Evolutionary conservation across 2,113 vertebrate species (phyloP).

Genomic region (Urocynchramus pylzowi): DNA sequence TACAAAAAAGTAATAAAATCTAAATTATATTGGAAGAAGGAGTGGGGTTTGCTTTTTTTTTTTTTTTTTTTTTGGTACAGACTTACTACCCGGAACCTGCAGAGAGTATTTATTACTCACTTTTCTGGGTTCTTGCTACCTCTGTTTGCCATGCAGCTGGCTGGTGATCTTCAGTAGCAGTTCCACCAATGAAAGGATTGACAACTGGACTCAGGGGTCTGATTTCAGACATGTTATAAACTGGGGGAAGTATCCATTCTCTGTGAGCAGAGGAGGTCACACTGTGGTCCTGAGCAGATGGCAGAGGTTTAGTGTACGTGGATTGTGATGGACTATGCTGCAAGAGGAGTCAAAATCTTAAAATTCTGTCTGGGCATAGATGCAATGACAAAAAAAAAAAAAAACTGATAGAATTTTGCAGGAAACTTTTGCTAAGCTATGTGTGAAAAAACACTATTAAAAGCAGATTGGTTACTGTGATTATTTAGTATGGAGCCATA

Average conservation of each 20-base stretch:
- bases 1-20: background rate
- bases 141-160: background rate
- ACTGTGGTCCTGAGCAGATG: background rate
- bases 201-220: background rate
- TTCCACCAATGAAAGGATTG: background rate
- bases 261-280: background rate
- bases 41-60: rapidly evolving
- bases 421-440: background rate
- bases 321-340: background rate
- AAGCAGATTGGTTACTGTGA: background rate
- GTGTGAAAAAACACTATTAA: background rate
- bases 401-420: background rate
- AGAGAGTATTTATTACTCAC: background rate
- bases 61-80: background rate
- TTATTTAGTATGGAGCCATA: background rate
- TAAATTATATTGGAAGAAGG: background rate
- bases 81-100: background rate
- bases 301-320: background rate
- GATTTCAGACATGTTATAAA: background rate
- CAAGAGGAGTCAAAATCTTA: background rate
- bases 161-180: background rate
- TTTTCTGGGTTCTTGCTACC: background rate
- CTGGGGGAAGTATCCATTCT: background rate
- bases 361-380: background rate
- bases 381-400: background rate